A percentile compares a stretch with the other conserved stretches of the same genome.
Conservation (phyloP, 2,888 invertebrate genomes). For the Rhabditophanes sp. region DNA sequence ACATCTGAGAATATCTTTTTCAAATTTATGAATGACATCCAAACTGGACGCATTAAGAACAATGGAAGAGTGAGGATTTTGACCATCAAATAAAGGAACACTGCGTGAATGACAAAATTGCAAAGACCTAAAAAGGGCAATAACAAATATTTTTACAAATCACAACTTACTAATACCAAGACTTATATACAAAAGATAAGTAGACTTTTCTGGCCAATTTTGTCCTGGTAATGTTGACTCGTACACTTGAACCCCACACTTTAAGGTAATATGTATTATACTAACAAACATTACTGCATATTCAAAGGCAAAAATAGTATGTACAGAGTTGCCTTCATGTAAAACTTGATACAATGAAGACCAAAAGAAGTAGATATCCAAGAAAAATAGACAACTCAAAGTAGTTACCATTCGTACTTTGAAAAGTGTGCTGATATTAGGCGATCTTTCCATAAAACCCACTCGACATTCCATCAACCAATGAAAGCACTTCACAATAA, state of each 20-base stretch:
- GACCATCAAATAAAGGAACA: conserved; percentile 88
- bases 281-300: conserved; percentile 80
- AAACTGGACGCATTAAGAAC: conserved; percentile 96
- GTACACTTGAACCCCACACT: conserved; percentile 71
- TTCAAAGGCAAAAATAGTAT: conserved; percentile 95
- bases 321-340: conserved; percentile 82
- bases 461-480: conserved; percentile 98
- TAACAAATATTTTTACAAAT: conserved; percentile 2
- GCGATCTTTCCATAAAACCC: conserved; percentile 98
- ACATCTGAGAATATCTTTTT: conserved; percentile 94
- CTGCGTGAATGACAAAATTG: conserved; percentile 65
- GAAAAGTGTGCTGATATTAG: conserved; percentile 83
- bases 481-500: conserved; percentile 86
- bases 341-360: conserved; percentile 84
- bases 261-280: conserved; percentile 64
- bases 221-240: conserved; percentile 63
- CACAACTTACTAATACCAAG: conserved; percentile 63
- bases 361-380: conserved; percentile 74
- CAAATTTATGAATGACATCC: conserved; percentile 79
- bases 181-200: conserved; percentile 86
- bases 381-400: conserved; percentile 61
- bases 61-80: conserved; percentile 87
- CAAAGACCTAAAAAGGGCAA: conserved; percentile 49
- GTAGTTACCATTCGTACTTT: conserved; percentile 72
- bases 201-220: conserved; percentile 98